These are phyloP conservation scores for Pilophorus perplexus DNA, from an alignment of 2,888 invertebrate species.

Conservation along the genomic window DNA sequence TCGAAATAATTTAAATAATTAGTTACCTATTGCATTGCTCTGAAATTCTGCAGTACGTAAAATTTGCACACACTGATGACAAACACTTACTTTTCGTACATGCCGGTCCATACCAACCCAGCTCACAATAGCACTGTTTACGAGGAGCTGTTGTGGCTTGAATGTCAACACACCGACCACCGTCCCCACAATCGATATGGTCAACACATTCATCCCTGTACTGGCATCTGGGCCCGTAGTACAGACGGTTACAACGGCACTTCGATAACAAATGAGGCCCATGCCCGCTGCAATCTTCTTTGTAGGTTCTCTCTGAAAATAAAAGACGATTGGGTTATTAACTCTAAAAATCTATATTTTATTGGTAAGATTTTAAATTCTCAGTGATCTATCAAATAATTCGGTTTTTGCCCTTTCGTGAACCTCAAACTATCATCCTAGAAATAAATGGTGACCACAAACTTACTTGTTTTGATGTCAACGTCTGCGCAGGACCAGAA, in stretches of 20 bases:
- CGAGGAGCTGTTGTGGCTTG: slow-evolving; percentile 78
- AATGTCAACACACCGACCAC: slow-evolving; percentile 81
- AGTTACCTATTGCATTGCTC: too few relatives aligned
- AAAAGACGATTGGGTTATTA: slow-evolving; percentile 19
- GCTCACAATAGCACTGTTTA: slow-evolving; percentile 84
- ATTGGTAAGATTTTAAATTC: too few relatives aligned
- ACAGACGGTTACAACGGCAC: slow-evolving; percentile 78
- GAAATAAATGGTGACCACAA: not conserved
- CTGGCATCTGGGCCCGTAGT: slow-evolving; percentile 80
- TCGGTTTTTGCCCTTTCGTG: too few relatives aligned
- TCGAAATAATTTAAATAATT: too few relatives aligned
- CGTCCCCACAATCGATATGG: slow-evolving; percentile 79
- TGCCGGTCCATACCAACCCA: slow-evolving; percentile 81
- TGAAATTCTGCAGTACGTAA: too few relatives aligned
- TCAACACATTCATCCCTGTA: slow-evolving; percentile 83
- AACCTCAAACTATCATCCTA: not conserved
- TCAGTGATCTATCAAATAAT: too few relatives aligned
- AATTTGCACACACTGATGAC: too few relatives aligned
- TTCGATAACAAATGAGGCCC: slow-evolving; percentile 75
- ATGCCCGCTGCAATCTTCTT: slow-evolving; percentile 80
- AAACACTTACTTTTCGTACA: slow-evolving; percentile 76
- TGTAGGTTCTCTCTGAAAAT: slow-evolving; percentile 67
- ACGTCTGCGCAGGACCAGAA: slow-evolving; percentile 97
- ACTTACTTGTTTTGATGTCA: slow-evolving; percentile 61
- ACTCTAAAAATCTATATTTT: too few relatives aligned